These are phyloP conservation scores for Chaenocephalus aceratus DNA, from an alignment of 2,113 vertebrate species.

Conservation along the genomic window DNA sequence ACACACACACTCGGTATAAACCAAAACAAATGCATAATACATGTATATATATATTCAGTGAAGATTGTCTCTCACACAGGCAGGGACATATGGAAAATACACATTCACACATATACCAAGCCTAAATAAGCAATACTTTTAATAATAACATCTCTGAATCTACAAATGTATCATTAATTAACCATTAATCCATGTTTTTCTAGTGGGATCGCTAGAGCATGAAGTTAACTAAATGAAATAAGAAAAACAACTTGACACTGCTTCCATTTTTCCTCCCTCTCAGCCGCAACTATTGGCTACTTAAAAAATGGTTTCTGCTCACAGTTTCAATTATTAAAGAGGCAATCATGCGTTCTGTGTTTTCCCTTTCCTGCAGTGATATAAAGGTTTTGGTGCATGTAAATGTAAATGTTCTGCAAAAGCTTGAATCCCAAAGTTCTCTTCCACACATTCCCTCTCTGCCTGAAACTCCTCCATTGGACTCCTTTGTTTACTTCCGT, in stretches of 20 bases:
- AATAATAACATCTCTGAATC: too few relatives aligned
- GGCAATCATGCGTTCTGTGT: too few relatives aligned
- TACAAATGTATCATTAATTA: background rate
- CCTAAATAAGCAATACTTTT: background rate
- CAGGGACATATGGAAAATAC: background rate
- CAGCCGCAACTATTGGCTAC: background rate
- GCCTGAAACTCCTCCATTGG: too few relatives aligned
- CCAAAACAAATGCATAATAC: conserved; percentile 12
- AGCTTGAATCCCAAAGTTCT: too few relatives aligned
- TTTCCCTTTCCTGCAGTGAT: too few relatives aligned
- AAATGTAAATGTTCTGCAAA: too few relatives aligned
- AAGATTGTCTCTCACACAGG: background rate
- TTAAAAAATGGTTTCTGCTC: background rate
- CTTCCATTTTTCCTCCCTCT: background rate
- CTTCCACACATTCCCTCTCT: too few relatives aligned
- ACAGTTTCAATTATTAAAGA: background rate
- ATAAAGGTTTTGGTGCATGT: too few relatives aligned
- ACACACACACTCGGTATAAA: background rate
- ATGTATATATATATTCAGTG: background rate
- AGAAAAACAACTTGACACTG: background rate
- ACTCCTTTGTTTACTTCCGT: too few relatives aligned
- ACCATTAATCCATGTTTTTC: background rate
- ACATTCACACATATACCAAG: background rate
- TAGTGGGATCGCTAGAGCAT: background rate
- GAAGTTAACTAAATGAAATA: background rate